Conservation (phyloP, 2,113 vertebrate genomes). For the Melanerpes aurifrons region DNA sequence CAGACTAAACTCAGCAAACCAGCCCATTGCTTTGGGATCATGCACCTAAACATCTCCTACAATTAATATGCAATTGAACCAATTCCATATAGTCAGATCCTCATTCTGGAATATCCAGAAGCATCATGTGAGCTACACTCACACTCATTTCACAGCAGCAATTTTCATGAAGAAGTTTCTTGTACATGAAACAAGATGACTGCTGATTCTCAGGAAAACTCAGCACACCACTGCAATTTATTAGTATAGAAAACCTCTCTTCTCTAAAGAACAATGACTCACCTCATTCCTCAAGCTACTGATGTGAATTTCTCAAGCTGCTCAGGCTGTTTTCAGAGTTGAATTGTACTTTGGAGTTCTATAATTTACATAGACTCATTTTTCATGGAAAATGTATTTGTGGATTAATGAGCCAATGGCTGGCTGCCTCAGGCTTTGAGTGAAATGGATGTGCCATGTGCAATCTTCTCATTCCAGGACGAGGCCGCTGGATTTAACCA, state of each 20-base stretch:
- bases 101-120: not conserved
- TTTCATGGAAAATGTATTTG: conserved; percentile 46
- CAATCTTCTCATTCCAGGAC: not conserved
- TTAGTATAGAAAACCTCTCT: not conserved
- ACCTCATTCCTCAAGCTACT: conserved; percentile 31
- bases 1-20: not conserved
- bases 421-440: not conserved
- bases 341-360: conserved; percentile 3
- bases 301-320: conserved; percentile 27
- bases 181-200: not conserved
- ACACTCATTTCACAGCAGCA: not conserved
- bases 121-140: not conserved
- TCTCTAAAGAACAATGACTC: not conserved
- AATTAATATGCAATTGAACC: not conserved
- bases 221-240: not conserved
- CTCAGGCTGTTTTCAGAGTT: not conserved
- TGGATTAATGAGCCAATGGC: conserved; percentile 31
- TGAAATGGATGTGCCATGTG: conserved; percentile 33
- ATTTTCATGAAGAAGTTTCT: not conserved
- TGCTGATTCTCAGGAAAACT: conserved; percentile 17
- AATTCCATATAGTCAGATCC: not conserved
- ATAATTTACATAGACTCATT: conserved; percentile 48
- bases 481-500: not conserved
- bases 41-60: not conserved
- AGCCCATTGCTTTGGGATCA: not conserved